Evolutionary conservation across 2,113 vertebrate genomes (phyloP).

Genomic region (Symphodus melops): DNA sequence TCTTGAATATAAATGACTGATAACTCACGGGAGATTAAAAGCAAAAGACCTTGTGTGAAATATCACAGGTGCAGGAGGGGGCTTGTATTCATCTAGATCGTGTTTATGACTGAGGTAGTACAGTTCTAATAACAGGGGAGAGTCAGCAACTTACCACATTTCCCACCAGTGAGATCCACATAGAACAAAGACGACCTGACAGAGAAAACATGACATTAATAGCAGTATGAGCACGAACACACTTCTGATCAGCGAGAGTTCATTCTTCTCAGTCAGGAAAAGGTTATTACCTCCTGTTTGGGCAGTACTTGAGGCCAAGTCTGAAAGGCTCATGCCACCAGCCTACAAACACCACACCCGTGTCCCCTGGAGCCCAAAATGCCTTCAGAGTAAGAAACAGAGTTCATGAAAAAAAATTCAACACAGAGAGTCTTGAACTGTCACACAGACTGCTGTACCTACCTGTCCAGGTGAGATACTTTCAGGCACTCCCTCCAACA

Average conservation of each 20-base stretch:
- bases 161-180: slow-evolving; percentile 87
- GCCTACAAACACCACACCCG: slow-evolving; percentile 91
- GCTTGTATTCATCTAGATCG: background rate
- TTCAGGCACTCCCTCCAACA: slow-evolving; percentile 90
- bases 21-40: background rate
- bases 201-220: slow-evolving; percentile 10
- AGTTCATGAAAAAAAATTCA: background rate
- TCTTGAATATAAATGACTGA: too few species aligned
- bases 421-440: background rate
- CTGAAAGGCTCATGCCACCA: slow-evolving; percentile 94
- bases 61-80: too few species aligned
- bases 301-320: slow-evolving; percentile 89
- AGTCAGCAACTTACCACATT: slow-evolving; percentile 85
- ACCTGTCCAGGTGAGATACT: slow-evolving; percentile 95
- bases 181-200: slow-evolving; percentile 91
- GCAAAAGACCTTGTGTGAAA: background rate
- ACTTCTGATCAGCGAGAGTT: background rate
- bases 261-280: background rate
- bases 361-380: slow-evolving; percentile 93
- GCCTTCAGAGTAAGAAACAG: slow-evolving; percentile 80
- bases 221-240: background rate
- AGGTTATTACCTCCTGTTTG: slow-evolving; percentile 89
- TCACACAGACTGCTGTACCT: slow-evolving; percentile 21
- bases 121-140: background rate
- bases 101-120: background rate